A percentile compares a stretch with the other conserved stretches of the same genome.
phyloP scores from a whole-genome alignment of 2,113 vertebrate genomes.

The Grammomys surdaster region DNA sequence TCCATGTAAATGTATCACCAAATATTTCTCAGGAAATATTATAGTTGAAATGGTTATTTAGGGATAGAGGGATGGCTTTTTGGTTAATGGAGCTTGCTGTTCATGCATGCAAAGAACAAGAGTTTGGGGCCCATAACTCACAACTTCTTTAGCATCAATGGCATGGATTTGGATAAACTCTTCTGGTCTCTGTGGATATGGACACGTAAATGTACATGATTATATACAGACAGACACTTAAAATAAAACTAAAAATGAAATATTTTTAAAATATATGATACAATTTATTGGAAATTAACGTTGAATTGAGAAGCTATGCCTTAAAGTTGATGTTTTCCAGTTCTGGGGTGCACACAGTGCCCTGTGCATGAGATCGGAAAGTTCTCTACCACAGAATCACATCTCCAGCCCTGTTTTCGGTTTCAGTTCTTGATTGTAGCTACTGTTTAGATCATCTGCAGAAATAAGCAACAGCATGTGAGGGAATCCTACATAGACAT shows the following conservation, averaged over 20 bases:
- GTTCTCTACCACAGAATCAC: neutral
- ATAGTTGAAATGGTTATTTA: neutral
- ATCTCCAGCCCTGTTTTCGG: no score
- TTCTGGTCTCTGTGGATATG: neutral
- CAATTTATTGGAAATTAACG: neutral
- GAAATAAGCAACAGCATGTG: no score
- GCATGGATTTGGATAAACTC: neutral
- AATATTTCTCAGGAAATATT: neutral
- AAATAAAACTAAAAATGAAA: neutral
- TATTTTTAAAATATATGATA: no score
- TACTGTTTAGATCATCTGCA: neutral
- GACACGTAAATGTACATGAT: neutral
- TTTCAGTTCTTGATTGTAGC: no score
- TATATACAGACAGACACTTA: neutral
- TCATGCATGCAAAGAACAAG: neutral
- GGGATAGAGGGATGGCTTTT: neutral
- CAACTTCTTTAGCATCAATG: neutral
- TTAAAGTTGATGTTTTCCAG: neutral
- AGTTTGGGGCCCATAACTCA: no score
- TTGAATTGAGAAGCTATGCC: neutral
- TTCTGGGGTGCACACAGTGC: neutral
- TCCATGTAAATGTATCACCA: neutral
- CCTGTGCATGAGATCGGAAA: no score
- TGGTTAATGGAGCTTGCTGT: neutral
- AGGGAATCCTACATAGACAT: neutral